A percentile compares a stretch with the other conserved stretches of the same genome.
These are phyloP conservation scores for Cephalopachus bancanus DNA, from an alignment of 2,797 vertebrate species.

Conservation along the genomic window DNA sequence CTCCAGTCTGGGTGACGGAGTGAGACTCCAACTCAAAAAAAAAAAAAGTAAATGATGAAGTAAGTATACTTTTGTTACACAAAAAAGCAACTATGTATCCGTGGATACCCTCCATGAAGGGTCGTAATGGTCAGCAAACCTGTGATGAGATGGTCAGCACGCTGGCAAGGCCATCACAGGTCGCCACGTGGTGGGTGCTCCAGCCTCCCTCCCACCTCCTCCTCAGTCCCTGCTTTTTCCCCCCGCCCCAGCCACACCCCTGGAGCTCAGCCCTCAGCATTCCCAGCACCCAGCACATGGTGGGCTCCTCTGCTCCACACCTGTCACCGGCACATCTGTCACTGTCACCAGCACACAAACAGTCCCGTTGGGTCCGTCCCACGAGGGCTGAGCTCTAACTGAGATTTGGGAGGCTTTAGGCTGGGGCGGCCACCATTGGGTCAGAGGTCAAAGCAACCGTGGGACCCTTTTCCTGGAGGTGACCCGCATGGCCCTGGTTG, in stretches of 20 bases:
- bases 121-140: neutral
- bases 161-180: too few species aligned
- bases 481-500: neutral
- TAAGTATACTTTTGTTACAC: neutral
- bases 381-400: neutral
- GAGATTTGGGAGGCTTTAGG: neutral
- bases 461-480: neutral
- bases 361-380: neutral
- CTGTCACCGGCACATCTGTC: neutral
- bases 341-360: too few species aligned
- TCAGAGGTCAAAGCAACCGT: neutral
- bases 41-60: neutral
- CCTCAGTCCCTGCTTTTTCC: neutral
- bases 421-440: neutral
- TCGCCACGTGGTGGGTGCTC: too few species aligned
- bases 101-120: neutral
- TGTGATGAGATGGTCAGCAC: neutral
- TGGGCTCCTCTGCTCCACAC: neutral
- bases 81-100: neutral
- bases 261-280: neutral
- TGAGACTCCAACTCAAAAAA: too few species aligned
- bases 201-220: neutral
- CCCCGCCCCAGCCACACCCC: neutral
- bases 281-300: neutral
- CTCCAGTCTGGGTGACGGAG: too few species aligned